These are phyloP conservation scores for Telmatherina bonti DNA, from an alignment of 2,797 vertebrate genomes.

Conservation along the genomic window DNA sequence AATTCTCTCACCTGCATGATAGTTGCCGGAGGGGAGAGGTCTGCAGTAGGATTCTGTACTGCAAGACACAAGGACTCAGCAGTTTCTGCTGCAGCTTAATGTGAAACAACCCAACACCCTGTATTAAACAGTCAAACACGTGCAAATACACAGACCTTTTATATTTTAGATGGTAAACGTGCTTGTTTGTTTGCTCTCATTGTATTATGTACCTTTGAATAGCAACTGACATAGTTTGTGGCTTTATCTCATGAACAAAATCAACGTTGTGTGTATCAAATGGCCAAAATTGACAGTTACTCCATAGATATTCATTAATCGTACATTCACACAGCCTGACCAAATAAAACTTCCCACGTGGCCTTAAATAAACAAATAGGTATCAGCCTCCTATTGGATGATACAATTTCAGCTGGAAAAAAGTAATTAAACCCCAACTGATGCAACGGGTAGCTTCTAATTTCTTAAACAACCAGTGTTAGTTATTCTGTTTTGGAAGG, in stretches of 20 bases:
- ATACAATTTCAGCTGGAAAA: no score
- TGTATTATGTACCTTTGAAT: background rate
- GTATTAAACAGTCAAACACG: background rate
- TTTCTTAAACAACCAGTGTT: no score
- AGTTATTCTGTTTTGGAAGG: no score
- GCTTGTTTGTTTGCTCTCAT: background rate
- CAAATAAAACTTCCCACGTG: no score
- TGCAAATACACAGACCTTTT: background rate
- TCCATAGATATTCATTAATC: background rate
- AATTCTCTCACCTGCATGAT: background rate
- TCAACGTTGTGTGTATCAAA: background rate
- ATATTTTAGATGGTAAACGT: background rate
- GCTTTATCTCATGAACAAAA: background rate
- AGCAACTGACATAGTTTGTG: background rate
- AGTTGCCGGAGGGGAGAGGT: background rate
- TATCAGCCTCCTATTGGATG: no score
- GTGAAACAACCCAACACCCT: background rate
- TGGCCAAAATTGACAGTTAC: background rate
- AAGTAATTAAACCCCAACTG: no score
- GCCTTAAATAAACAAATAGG: no score
- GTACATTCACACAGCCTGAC: background rate
- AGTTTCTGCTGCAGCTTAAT: constrained; percentile 1
- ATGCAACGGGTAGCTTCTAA: no score
- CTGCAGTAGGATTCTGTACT: background rate
- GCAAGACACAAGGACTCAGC: background rate